A percentile compares a stretch with the other conserved stretches of the same genome.
Evolutionary conservation across 2,797 vertebrate genomes (phyloP).

Genomic region (Adrianichthys oophorus): DNA sequence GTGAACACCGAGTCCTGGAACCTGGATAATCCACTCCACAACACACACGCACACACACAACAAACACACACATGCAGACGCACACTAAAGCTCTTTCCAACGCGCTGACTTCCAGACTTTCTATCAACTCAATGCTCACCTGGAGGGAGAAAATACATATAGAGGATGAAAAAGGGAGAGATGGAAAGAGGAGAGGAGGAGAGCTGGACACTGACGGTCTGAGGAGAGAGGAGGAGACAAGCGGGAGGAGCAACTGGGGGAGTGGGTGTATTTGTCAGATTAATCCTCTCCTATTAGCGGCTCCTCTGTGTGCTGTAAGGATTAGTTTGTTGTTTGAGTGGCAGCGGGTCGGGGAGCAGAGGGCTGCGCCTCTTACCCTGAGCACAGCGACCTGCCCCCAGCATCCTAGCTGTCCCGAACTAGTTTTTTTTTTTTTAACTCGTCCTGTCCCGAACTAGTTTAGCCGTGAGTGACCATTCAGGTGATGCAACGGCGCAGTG

Average conservation of each 20-base stretch:
- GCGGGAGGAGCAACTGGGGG: constrained; percentile 26
- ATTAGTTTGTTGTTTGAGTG: constrained; percentile 63
- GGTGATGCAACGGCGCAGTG: constrained; percentile 7
- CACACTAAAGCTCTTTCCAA: constrained; percentile 44
- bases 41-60: constrained; percentile 27
- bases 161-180: constrained; percentile 9
- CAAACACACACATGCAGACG: constrained; percentile 25
- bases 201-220: too few species aligned
- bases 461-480: constrained; percentile 58
- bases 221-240: neutral
- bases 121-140: constrained; percentile 51
- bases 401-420: constrained; percentile 21
- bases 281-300: constrained; percentile 63
- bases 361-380: constrained; percentile 13
- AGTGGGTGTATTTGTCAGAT: constrained; percentile 39
- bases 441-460: constrained; percentile 33
- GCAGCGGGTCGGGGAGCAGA: constrained; percentile 44
- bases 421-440: too few species aligned
- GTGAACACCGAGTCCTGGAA: constrained; percentile 53
- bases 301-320: constrained; percentile 64
- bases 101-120: constrained; percentile 44
- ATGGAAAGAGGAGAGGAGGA: constrained; percentile 1
- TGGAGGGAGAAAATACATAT: constrained; percentile 28
- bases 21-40: constrained; percentile 69
- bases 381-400: constrained; percentile 10